Evolutionary conservation across 2,888 invertebrate species (phyloP).

Genomic region (Sisyra nigra): DNA sequence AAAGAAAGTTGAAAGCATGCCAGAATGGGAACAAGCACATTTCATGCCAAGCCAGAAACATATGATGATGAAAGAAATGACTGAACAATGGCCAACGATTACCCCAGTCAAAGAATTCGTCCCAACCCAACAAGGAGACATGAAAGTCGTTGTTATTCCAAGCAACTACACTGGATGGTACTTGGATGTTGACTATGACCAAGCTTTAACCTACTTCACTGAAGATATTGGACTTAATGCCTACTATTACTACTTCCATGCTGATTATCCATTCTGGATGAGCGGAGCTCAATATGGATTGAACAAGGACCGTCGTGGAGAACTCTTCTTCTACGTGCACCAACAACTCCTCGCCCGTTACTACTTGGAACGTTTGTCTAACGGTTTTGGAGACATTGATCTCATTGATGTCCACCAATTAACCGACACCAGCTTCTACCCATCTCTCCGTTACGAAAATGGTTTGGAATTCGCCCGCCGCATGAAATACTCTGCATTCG

Average conservation of each 20-base stretch:
- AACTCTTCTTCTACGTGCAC: constrained; percentile 44
- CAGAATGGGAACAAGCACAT: no score
- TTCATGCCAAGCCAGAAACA: no score
- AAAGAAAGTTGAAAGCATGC: no score
- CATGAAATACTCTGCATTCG: constrained; percentile 35
- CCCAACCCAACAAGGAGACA: constrained; percentile 7
- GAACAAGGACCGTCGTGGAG: constrained; percentile 42
- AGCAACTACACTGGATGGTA: constrained; percentile 45
- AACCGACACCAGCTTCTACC: constrained; percentile 40
- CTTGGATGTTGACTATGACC: constrained; percentile 35
- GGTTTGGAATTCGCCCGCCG: constrained; percentile 49
- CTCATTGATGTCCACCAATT: constrained; percentile 28
- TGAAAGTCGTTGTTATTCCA: constrained; percentile 34
- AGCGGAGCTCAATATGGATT: constrained; percentile 34
- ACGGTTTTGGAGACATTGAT: constrained; percentile 48
- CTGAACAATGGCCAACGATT: no score
- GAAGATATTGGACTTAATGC: constrained; percentile 54
- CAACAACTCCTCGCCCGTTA: constrained; percentile 55
- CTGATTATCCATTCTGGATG: constrained; percentile 49
- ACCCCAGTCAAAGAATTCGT: no score
- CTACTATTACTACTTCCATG: constrained; percentile 42
- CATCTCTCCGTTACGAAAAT: constrained; percentile 44
- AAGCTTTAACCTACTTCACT: constrained; percentile 47
- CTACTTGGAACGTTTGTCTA: constrained; percentile 57
- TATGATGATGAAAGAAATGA: no score